phyloP scores from a whole-genome alignment of 2,888 invertebrate species.

The Sphaerophoria rueppellii region DNA sequence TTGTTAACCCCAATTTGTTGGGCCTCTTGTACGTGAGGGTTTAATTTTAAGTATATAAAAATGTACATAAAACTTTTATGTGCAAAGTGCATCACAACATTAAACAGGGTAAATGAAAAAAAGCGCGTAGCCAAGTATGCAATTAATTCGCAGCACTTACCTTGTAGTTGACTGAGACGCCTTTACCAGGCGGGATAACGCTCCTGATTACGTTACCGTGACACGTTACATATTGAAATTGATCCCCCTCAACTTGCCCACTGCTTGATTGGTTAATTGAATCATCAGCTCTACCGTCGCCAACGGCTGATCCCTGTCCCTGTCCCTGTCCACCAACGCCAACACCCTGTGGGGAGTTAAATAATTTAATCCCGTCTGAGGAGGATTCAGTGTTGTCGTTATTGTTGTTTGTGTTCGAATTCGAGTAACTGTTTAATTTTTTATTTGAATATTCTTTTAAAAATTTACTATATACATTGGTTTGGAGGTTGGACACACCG shows the following conservation, averaged over 20 bases:
- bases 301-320: constrained; percentile 60
- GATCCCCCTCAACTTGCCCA: constrained; percentile 76
- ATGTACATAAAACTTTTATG: constrained; percentile 11
- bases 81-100: constrained; percentile 51
- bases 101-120: constrained; percentile 51
- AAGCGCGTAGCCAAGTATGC: constrained; percentile 39
- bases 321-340: constrained; percentile 7
- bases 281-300: constrained; percentile 60
- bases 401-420: constrained; percentile 61
- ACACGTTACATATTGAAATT: constrained; percentile 81
- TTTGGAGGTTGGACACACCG: constrained; percentile 38
- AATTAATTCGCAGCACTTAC: constrained; percentile 74
- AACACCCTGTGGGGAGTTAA: constrained; percentile 61
- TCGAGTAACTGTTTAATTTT: constrained; percentile 73
- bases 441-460: constrained; percentile 80
- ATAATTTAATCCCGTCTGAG: constrained; percentile 65
- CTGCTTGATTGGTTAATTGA: constrained; percentile 67
- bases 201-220: constrained; percentile 82
- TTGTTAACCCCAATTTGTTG: constrained; percentile 31
- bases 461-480: constrained; percentile 79
- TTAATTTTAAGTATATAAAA: constrained; percentile 33
- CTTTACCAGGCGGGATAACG: constrained; percentile 82
- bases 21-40: constrained; percentile 62
- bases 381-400: constrained; percentile 65
- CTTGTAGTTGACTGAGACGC: constrained; percentile 79